Evolutionary conservation across 2,113 vertebrate genomes (phyloP).

Genomic region (Tor tambroides): DNA sequence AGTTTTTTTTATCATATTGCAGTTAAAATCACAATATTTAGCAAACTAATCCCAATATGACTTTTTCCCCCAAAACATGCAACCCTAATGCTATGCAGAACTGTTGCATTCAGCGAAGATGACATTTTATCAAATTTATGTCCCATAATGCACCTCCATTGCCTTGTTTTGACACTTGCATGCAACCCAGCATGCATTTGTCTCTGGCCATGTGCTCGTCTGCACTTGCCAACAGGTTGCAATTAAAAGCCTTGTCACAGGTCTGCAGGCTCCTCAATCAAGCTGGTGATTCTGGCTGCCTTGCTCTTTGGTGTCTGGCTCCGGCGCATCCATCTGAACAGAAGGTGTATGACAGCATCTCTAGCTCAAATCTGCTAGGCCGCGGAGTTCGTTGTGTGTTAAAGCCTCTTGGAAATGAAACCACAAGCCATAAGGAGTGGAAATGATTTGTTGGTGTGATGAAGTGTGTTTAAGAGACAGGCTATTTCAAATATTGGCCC

Average conservation of each 20-base stretch:
- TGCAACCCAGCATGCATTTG: constrained; percentile 23
- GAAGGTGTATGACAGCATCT: constrained; percentile 44
- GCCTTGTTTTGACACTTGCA: not conserved
- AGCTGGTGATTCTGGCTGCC: constrained; percentile 1
- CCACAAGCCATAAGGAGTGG: not conserved
- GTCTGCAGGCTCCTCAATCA: constrained; percentile 22
- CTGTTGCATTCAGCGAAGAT: not conserved
- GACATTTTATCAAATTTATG: not conserved
- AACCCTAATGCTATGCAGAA: not conserved
- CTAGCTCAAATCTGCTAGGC: constrained; percentile 18
- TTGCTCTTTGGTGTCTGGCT: not conserved
- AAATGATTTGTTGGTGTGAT: constrained; percentile 30
- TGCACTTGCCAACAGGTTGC: constrained; percentile 22
- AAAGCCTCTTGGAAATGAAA: constrained; percentile 40
- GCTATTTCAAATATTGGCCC: constrained; percentile 41
- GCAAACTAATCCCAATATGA: too few species aligned
- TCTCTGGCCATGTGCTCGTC: constrained; percentile 18
- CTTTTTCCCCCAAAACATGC: too few species aligned
- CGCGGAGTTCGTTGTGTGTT: constrained; percentile 5
- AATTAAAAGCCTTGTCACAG: constrained; percentile 37
- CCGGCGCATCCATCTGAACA: constrained; percentile 34
- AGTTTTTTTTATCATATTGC: too few species aligned
- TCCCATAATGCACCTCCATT: not conserved
- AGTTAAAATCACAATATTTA: too few species aligned
- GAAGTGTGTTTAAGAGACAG: constrained; percentile 32